Evolutionary conservation across 1,140 invertebrate species (phyloP), one percentile per base, ranked within the genome.

Genomic region (Trichoplusia ni): DNA sequence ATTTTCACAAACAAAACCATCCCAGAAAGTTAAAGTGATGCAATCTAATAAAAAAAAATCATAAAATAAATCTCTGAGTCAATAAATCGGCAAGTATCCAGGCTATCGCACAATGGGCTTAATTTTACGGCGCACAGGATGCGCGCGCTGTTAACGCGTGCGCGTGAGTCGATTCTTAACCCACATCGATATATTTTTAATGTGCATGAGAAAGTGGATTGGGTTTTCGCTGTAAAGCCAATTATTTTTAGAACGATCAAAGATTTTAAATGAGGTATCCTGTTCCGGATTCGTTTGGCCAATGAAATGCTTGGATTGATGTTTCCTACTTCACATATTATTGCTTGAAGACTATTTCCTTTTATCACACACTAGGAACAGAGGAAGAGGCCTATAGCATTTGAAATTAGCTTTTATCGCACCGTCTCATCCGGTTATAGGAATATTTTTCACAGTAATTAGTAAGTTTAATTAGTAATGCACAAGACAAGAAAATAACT

Each of bases 121-220:
- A 54, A 25, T 0, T 37, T 38, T 54, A 53, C 49, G 51, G 25
- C 19, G 33, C 7, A 18, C 51, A 38, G 51, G 51, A 54, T 54
- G 51, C 51, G 35, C 19, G 33, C 51, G 47, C 47, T 33, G 11
- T 54, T 27, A 38, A 54, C 51, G 33, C 33, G 35, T 16, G 51
- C 31, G 49, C 51, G 51, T 54, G 51, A 40, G 5, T 38, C 51
- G 51, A 54, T 54, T 54, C 33, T 54, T 54, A 54, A 54, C 51
- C 51, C 35, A 54, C 33, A 25, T 54, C 21, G 51, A 54, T 54
- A n/a, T n/a, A 54, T 54, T 54, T 54, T 54, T 54, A 54, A 54
- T 38, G 47, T 51, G 11, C 18, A 19, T 38, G 35, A 54, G 35
- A 54, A 54, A 54, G 51, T 27, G 21, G 51, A 38, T 54, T n/a